Evolutionary conservation across 2,888 invertebrate genomes (phyloP).

Genomic region (Cybosia mesomella): DNA sequence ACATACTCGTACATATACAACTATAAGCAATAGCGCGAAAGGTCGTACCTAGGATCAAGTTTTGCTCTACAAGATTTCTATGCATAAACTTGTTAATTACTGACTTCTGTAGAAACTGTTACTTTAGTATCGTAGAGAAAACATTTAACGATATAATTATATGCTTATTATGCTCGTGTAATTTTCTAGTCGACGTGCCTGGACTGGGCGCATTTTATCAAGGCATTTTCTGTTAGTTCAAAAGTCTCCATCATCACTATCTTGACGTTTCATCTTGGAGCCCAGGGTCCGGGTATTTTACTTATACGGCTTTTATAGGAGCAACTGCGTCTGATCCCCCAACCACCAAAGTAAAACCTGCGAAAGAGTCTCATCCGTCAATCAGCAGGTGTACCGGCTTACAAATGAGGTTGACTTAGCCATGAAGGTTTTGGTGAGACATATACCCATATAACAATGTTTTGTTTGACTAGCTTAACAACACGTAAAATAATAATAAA

Average conservation of each 20-base stretch:
- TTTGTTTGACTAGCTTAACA: neutral
- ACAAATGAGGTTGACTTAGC: neutral
- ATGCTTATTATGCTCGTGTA: conserved; percentile 21
- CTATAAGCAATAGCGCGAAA: neutral
- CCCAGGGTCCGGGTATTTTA: no score
- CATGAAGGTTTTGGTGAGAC: neutral
- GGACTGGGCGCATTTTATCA: conserved; percentile 26
- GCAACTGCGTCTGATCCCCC: no score
- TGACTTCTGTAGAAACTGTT: conserved; percentile 39
- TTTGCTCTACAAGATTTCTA: conserved; percentile 26
- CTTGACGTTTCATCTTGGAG: no score
- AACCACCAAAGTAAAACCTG: no score
- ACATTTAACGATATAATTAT: conserved; percentile 47
- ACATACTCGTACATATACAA: no score
- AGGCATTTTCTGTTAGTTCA: conserved; percentile 33
- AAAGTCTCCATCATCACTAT: no score
- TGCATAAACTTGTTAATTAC: conserved; percentile 30
- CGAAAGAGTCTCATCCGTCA: neutral
- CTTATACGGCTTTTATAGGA: no score
- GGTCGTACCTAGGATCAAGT: conserved; percentile 21
- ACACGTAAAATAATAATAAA: neutral
- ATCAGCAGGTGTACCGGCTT: neutral
- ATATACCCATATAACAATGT: neutral
- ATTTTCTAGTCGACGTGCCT: conserved; percentile 29
- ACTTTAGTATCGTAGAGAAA: conserved; percentile 46